Percentiles rank a stretch among this genome's conserved stretches.
These are phyloP conservation scores for Drosophila jambulina DNA, from an alignment of 1,140 invertebrate genomes.

Conservation along the genomic window DNA sequence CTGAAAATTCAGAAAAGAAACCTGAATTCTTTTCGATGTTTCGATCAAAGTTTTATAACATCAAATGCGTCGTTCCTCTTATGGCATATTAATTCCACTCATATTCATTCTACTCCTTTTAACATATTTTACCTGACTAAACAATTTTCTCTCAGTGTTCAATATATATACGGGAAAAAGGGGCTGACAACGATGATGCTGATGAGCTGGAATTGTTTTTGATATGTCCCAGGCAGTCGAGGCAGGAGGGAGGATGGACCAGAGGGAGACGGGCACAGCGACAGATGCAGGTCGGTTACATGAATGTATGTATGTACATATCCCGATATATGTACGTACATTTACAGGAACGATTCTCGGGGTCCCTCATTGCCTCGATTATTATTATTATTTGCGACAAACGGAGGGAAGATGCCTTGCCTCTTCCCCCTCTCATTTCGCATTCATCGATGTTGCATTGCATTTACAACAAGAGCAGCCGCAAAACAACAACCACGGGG, in stretches of 20 bases:
- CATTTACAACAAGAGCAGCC: slow-evolving; percentile 59
- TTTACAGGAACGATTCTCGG: slow-evolving; percentile 45
- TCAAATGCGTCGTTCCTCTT: neutral
- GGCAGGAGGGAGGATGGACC: slow-evolving; percentile 33
- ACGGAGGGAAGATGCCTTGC: slow-evolving; percentile 33
- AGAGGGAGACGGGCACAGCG: slow-evolving; percentile 30
- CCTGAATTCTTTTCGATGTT: neutral
- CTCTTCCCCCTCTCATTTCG: slow-evolving; percentile 51
- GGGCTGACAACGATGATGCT: slow-evolving; percentile 74
- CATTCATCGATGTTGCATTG: slow-evolving; percentile 73
- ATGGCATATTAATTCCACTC: neutral
- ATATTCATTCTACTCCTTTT: neutral
- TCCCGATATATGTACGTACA: slow-evolving; percentile 16
- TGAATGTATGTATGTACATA: slow-evolving; percentile 18
- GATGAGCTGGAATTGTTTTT: slow-evolving; percentile 81
- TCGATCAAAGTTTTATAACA: neutral
- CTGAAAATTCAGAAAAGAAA: neutral
- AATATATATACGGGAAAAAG: slow-evolving; percentile 39
- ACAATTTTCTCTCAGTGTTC: slow-evolving; percentile 1
- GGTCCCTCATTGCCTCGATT: slow-evolving; percentile 46
- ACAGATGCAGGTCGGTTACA: slow-evolving; percentile 69
- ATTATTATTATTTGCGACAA: slow-evolving; percentile 73
- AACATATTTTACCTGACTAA: accelerated
- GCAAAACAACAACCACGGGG: slow-evolving; percentile 28
- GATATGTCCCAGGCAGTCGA: slow-evolving; percentile 64